These are phyloP conservation scores for Thermophis baileyi DNA, from an alignment of 2,113 vertebrate species.

Conservation along the genomic window DNA sequence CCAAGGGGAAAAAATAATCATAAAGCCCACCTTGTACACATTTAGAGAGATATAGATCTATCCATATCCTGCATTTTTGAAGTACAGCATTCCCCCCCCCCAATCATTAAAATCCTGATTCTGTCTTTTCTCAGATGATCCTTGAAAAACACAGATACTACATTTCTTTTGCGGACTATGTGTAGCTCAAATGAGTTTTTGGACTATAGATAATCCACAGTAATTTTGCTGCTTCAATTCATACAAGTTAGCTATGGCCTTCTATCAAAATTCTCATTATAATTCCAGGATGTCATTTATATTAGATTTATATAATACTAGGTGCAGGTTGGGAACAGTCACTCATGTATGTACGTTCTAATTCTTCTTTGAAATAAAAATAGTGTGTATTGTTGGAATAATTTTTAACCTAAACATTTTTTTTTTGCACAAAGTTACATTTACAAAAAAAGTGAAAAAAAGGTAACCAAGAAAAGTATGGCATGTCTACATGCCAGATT, in stretches of 20 bases:
- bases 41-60: not conserved
- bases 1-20: not conserved
- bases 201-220: not conserved
- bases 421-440: conserved; percentile 16
- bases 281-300: not conserved
- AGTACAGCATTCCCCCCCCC: not conserved
- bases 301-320: not conserved
- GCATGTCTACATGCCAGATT: conserved; percentile 43
- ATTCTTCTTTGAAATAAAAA: not conserved
- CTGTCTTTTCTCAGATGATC: not conserved
- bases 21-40: too few species aligned
- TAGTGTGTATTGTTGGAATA: not conserved
- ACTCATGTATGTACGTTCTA: not conserved
- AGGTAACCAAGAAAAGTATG: conserved; percentile 64
- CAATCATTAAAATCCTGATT: not conserved
- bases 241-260: not conserved
- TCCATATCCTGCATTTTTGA: not conserved
- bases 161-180: not conserved
- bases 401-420: not conserved
- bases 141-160: not conserved
- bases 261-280: not conserved
- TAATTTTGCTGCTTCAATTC: not conserved
- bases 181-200: not conserved
- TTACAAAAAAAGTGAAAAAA: conserved; percentile 32
- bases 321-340: not conserved